Conservation (phyloP, 2,888 invertebrate genomes). For the Protophormia terraenovae region DNA sequence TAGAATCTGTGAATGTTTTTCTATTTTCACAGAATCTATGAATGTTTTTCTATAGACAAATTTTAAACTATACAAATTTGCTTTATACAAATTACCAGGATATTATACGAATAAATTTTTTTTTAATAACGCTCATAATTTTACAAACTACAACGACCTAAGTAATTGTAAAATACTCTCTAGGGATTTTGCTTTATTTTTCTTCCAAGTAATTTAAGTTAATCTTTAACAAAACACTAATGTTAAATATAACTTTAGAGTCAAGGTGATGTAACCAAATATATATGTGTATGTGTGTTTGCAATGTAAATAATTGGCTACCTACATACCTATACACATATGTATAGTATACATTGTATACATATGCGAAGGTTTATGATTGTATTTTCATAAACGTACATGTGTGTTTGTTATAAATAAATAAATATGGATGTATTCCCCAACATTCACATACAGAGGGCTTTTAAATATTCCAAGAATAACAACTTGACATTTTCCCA, state of each 20-base stretch:
- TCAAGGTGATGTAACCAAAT: background rate
- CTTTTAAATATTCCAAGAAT: background rate
- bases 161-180: background rate
- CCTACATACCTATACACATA: no score
- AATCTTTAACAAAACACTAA: background rate
- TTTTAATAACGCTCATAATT: background rate
- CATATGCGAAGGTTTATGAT: no score
- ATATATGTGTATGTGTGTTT: background rate
- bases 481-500: slow-evolving; percentile 6
- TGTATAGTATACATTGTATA: no score
- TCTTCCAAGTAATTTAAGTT: background rate
- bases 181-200: background rate
- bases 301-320: background rate
- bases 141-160: background rate
- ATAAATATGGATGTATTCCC: background rate
- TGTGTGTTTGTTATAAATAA: background rate
- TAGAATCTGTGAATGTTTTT: no score
- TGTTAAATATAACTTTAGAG: background rate
- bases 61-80: no score
- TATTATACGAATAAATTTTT: background rate
- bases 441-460: background rate
- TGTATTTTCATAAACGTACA: background rate
- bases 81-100: no score
- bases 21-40: no score
- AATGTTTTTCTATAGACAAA: no score